Evolutionary conservation across 2,888 invertebrate species (phyloP), one percentile per base, ranked within the genome.

Genomic region (Hyposoter didymator): DNA sequence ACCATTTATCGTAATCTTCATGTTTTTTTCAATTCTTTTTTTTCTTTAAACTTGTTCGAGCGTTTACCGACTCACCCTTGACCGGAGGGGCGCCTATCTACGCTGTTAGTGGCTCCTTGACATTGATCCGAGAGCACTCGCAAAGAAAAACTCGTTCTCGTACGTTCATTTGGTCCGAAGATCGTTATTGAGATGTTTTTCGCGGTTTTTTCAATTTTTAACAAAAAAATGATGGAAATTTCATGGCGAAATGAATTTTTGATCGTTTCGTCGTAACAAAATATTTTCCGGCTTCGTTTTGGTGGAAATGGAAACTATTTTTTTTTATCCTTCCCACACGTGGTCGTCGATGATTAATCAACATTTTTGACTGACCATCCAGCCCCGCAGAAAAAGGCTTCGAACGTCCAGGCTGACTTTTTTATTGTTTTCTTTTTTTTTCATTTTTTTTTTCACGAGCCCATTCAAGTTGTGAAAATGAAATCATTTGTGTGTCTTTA

Each of bases 1-100:
- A 86, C 80, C 84, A 85, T 88, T 83, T 84, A 85, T 88, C 78
- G 85, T 82, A 78, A 82, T 82, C 76, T 66, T 62, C 78, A 62
- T 52, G 1, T 59, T 35, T 47, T 22, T 7, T 55, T 55, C 32
- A 10, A 35, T 22, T 47, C 39, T 28, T 2, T 62, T 28, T 80
- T 52, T 72, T 80, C 76, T 81, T 73, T 12, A 49, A 69, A 67
- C 55, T 81, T 67, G 72, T 19, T 84, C 73, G 73, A 81, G 78
- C 69, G 52, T 78, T 64, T n/a, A 28, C 49, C 3, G 73, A n/a
- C n/a, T 43, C 52, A 32, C 62, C 64, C 69, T 47, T 22, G 67
- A 73, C 74, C 49, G 64, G 52, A 28, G 81, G 73, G 81, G 62
- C 67, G 52, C 62, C 10, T 32, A n/a, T 45, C 10, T 64, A 72